Base-by-base conservation (phyloP, 2,113 vertebrate species). In the Arothron firmamentum region DNA sequence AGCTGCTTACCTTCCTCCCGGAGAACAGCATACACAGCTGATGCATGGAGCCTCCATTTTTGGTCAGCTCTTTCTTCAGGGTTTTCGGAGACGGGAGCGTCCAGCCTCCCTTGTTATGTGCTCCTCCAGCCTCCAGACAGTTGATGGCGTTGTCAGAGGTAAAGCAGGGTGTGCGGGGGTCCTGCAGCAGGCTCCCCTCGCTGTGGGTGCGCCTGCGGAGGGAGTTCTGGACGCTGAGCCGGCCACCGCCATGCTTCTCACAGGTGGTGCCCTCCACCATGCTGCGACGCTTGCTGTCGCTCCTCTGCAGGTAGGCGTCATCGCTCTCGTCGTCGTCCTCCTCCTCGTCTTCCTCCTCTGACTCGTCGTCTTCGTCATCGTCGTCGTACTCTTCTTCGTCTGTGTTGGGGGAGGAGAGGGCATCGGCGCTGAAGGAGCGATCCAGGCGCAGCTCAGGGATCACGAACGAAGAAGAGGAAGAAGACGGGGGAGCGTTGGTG, bases 191-290 rank as follows among this genome's bases (percentile, higher is more conserved):
- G 82, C 94, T 97, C 70, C 96, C 95, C 79, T 98, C 96, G 0
- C 96, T 98, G 91, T 98, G 96, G 0, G 96, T 98, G 66, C 96
- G 93, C 60, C 95, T 87, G 56, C 95, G 90, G 64, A 98, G 91
- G 0, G 96, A 96, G 68, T 90, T 93, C 91, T 98, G 95, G 73
- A 94, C 93, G 0, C 92, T 92, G 52, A 97, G 90, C 0, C 87
- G 52, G 20, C 82, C 93, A 43, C 91, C 92, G 28, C 92, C 91
- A n/a, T 90, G 86, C 0, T 92, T 82, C 78, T 94, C 92, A 0
- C 90, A 92, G 0, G 89, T 87, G 0, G 90, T 86, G 12, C 92
- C 92, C 90, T 94, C 95, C 0, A 94, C 93, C 94, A 95, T 94
- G 87, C 95, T 96, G 88, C 93, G 92, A 43, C 95, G 91, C 82